These are phyloP conservation scores for Andrena bucephala DNA, from an alignment of 2,888 invertebrate genomes.

Conservation along the genomic window DNA sequence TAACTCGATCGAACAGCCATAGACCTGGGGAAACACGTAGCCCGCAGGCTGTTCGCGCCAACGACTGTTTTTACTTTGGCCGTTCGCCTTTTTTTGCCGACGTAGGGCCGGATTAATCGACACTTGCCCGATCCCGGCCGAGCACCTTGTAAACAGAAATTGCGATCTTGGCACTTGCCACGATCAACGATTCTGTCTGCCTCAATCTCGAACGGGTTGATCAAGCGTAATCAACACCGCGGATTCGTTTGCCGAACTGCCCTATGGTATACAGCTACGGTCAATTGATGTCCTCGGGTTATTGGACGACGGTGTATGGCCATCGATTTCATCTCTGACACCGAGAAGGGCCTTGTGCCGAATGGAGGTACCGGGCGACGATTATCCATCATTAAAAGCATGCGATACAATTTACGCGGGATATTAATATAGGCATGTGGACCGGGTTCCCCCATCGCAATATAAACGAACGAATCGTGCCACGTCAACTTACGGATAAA, in stretches of 20 bases:
- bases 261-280: slow-evolving; percentile 18
- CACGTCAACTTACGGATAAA: too few species aligned
- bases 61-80: slow-evolving; percentile 21
- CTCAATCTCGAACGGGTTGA: slow-evolving; percentile 36
- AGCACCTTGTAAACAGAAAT: slow-evolving; percentile 37
- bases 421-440: background rate
- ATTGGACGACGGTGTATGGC: slow-evolving; percentile 35
- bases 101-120: slow-evolving; percentile 31
- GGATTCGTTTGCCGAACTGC: slow-evolving; percentile 48
- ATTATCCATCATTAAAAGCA: slow-evolving; percentile 28
- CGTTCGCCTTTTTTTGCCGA: background rate
- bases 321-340: slow-evolving; percentile 32
- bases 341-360: slow-evolving; percentile 1
- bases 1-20: slow-evolving; percentile 5
- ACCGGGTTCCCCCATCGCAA: too few species aligned
- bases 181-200: background rate
- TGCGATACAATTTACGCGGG: background rate
- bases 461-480: too few species aligned
- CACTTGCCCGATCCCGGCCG: slow-evolving; percentile 2
- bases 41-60: slow-evolving; percentile 13
- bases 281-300: slow-evolving; percentile 36
- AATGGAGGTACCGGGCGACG: background rate
- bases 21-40: slow-evolving; percentile 3
- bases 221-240: slow-evolving; percentile 51
- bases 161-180: slow-evolving; percentile 35